phyloP scores from a whole-genome alignment of 2,888 invertebrate genomes.

The Aplocera efformata region DNA sequence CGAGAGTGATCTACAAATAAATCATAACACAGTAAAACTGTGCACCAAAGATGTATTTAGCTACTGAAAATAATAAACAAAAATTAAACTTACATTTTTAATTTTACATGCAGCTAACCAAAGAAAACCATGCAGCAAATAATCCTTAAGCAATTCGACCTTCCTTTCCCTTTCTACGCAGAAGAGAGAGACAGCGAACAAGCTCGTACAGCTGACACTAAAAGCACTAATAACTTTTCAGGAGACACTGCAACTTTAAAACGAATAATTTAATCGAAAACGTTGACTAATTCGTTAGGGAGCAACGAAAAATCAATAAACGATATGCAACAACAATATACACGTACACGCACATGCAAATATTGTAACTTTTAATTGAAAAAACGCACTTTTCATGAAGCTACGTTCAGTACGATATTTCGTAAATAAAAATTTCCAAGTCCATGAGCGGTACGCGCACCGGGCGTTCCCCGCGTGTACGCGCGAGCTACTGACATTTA shows the following conservation, averaged over 20 bases:
- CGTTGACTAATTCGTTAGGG: conserved; percentile 39
- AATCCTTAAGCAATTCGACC: conserved; percentile 55
- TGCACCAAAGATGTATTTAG: conserved; percentile 26
- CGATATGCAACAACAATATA: conserved; percentile 22
- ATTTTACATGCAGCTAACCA: conserved; percentile 52
- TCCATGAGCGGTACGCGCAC: conserved; percentile 48
- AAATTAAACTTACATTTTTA: conserved; percentile 60
- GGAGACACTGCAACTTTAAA: conserved; percentile 51
- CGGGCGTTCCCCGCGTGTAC: conserved; percentile 62
- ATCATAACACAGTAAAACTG: conserved; percentile 43
- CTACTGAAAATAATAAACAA: conserved; percentile 12
- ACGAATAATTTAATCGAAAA: conserved; percentile 42
- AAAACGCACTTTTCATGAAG: conserved; percentile 45
- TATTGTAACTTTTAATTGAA: conserved; percentile 35
- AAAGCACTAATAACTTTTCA: conserved; percentile 74
- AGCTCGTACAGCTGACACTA: conserved; percentile 68
- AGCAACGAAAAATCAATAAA: conserved; percentile 43
- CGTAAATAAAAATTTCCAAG: conserved; percentile 61
- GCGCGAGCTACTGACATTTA: conserved; percentile 64
- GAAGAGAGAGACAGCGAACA: conserved; percentile 59
- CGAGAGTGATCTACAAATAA: conserved; percentile 55
- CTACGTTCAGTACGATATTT: conserved; percentile 49
- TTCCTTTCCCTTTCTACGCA: conserved; percentile 68
- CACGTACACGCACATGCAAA: conserved; percentile 41
- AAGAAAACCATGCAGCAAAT: conserved; percentile 70